Percentiles rank a stretch among this genome's conserved stretches.
Conservation (phyloP, 2,797 vertebrate species). For the Alauda arvensis region DNA sequence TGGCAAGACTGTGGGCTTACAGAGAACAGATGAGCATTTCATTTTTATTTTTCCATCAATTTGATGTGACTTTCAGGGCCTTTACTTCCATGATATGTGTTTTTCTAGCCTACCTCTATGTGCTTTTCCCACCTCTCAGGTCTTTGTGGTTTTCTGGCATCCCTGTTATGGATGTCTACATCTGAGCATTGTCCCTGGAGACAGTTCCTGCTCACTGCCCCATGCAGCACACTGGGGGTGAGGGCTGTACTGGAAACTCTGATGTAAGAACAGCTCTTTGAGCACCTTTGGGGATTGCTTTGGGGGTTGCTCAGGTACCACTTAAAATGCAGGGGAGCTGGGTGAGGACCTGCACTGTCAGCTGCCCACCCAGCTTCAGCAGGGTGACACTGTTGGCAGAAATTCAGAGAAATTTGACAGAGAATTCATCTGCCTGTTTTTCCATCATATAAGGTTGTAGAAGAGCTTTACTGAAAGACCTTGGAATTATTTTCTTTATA, state of each 20-base stretch:
- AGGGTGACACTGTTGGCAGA: neutral
- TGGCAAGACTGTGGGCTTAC: neutral
- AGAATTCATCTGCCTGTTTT: neutral
- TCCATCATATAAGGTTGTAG: neutral
- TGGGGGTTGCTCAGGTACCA: neutral
- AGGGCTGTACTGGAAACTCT: neutral
- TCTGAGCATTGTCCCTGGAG: neutral
- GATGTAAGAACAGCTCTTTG: neutral
- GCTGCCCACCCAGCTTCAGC: neutral
- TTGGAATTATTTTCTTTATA: neutral
- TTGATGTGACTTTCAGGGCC: neutral
- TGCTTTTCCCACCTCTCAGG: rapidly evolving
- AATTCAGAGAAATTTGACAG: neutral
- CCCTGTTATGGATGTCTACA: neutral
- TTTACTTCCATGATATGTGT: neutral
- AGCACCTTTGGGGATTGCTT: neutral
- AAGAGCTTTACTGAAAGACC: neutral
- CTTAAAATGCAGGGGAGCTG: neutral
- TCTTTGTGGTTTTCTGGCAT: neutral
- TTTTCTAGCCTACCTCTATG: neutral
- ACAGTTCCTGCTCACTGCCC: neutral
- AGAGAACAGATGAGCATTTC: neutral
- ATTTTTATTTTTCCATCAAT: neutral
- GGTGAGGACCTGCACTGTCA: neutral
- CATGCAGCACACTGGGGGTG: neutral